Base-by-base conservation (phyloP, 2,113 vertebrate species). In the Triplophysa dalaica region DNA sequence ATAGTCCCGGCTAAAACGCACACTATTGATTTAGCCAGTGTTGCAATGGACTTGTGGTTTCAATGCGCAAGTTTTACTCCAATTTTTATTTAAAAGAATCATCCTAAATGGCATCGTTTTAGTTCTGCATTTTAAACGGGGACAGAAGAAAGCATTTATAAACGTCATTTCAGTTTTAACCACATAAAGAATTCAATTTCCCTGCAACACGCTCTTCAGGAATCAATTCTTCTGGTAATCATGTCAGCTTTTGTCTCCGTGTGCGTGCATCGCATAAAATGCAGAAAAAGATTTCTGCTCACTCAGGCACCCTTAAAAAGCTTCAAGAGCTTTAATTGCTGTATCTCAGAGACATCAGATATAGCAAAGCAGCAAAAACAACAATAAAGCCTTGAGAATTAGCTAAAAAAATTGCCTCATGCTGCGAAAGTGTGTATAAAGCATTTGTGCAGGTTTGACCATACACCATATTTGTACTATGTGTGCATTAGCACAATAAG, bases 131-230 rank as follows among this genome's bases (percentile, higher is more conserved):
- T 14, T 50, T 14, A 50, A 50, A 4, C 17, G 2, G 17, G n/a
- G 54, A n/a, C 4, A n/a, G 19, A 56, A n/a, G 8, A 19, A 16
- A 52, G 50, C 43, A 45, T 45, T 45, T 45, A 45, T 11, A 9
- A 45, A 45, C 43, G 33, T 50, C 14, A 14, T 16, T 5, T 52
- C 4, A 1, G 13, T 5, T 19, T 72, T 50, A 26, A 22, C 22
- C 22, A 21, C 54, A 64, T 56, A 56, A 14, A 75, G 5, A 43
- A 52, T 83, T 79, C 75, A 78, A 81, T 77, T 63, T 78, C 78
- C 79, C 81, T 78, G 82, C 82, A 66, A 85, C 56, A 65, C 79
- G 65, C 38, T 65, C 67, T 52, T 82, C 29, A 83, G 60, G 26
- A 77, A 65, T 65, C 50, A 75, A 54, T 77, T 77, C 75, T 52